Percentiles rank a stretch among this genome's conserved stretches.
Conservation (phyloP, 1,140 invertebrate species). For the Acromyrmex heyeri region DNA sequence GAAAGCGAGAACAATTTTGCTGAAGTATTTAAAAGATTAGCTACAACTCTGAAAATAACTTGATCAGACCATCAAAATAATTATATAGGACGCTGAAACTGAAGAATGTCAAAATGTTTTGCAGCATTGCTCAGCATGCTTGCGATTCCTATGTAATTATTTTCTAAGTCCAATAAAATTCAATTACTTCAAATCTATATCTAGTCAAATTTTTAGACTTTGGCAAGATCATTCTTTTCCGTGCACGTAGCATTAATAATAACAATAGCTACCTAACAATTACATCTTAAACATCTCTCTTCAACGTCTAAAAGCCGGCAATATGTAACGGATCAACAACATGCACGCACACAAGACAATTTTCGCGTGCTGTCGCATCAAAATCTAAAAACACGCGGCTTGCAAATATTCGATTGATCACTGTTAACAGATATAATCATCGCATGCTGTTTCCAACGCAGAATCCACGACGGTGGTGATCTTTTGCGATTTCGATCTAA, state of each 20-base stretch:
- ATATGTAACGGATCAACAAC: not conserved
- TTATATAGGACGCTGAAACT: too few species aligned
- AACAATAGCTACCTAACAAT: not conserved
- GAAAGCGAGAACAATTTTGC: too few species aligned
- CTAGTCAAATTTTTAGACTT: too few species aligned
- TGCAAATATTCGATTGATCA: not conserved
- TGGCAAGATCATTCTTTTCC: too few species aligned
- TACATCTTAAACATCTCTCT: not conserved
- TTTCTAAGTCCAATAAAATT: too few species aligned
- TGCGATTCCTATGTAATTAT: too few species aligned
- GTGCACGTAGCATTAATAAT: not conserved
- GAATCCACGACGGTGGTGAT: constrained; percentile 40
- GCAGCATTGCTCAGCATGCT: too few species aligned
- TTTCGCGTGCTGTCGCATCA: not conserved
- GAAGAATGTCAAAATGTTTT: too few species aligned
- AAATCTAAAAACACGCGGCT: not conserved
- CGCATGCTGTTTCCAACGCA: constrained; percentile 31
- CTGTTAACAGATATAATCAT: not conserved
- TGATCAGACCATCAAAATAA: too few species aligned
- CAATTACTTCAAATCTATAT: too few species aligned
- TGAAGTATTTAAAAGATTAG: too few species aligned
- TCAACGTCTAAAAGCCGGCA: not conserved
- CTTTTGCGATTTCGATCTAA: constrained; percentile 52
- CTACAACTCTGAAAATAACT: too few species aligned
- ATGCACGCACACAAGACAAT: not conserved